Conservation (phyloP, 2,113 vertebrate genomes). For the Furnarius figulus region DNA sequence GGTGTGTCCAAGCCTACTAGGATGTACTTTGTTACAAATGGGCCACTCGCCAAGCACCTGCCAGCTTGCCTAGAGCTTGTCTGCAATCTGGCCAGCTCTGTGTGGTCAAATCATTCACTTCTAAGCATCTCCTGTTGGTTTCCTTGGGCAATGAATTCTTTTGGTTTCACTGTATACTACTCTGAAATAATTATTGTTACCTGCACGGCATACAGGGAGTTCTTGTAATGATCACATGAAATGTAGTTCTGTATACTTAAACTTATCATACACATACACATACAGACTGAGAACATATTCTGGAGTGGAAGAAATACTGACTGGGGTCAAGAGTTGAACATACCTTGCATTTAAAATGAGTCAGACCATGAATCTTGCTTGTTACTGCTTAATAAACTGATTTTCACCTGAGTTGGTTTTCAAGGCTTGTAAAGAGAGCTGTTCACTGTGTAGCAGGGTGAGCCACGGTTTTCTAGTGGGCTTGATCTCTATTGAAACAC, state of each 20-base stretch:
- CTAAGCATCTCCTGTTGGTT: background rate
- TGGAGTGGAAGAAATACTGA: background rate
- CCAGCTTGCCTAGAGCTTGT: background rate
- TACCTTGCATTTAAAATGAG: background rate
- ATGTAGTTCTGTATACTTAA: background rate
- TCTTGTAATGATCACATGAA: background rate
- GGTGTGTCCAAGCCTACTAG: background rate
- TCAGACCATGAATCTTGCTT: background rate
- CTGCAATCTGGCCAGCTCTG: background rate
- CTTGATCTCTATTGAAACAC: background rate
- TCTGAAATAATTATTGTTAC: background rate
- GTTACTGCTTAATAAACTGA: background rate
- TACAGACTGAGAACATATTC: background rate
- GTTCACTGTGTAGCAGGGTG: background rate
- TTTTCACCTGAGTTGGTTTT: background rate
- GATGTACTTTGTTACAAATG: background rate
- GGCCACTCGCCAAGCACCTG: background rate
- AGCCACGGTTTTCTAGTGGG: background rate
- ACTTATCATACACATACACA: fast-evolving
- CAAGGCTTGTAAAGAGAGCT: background rate
- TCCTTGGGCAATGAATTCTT: background rate
- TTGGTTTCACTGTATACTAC: background rate
- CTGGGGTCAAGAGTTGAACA: background rate
- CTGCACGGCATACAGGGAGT: fast-evolving
- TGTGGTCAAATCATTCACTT: background rate